Conservation (phyloP, 2,797 vertebrate genomes). For the Anableps anableps region DNA sequence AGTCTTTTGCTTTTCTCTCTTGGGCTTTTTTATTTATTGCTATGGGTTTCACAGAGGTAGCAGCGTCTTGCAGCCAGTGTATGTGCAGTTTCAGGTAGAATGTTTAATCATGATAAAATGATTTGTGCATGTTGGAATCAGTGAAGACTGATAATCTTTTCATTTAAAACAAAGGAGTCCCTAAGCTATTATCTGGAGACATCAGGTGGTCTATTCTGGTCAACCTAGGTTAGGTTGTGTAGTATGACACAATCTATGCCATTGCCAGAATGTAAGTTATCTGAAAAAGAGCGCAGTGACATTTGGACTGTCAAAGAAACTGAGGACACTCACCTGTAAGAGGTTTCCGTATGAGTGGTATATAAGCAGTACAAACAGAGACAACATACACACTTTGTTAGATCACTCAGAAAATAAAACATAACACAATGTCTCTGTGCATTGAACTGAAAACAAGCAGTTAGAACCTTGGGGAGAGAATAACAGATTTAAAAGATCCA, state of each 20-base stretch:
- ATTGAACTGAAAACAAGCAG: neutral
- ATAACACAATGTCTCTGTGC: neutral
- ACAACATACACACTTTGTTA: constrained; percentile 8
- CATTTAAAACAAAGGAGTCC: neutral
- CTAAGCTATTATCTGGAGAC: neutral
- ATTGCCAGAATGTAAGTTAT: too few species aligned
- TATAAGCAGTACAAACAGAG: constrained; percentile 19
- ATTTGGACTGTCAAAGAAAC: neutral
- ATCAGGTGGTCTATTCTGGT: neutral
- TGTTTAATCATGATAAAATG: too few species aligned
- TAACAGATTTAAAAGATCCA: neutral
- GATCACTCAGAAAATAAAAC: neutral
- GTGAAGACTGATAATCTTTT: neutral
- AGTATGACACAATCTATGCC: too few species aligned
- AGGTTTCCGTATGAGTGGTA: constrained; percentile 13
- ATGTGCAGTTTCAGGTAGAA: too few species aligned
- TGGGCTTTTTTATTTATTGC: too few species aligned
- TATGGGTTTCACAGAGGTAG: too few species aligned
- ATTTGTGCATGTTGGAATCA: too few species aligned
- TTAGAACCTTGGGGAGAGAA: neutral
- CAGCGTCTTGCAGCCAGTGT: too few species aligned
- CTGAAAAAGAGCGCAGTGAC: neutral
- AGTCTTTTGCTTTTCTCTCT: too few species aligned
- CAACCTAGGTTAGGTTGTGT: too few species aligned
- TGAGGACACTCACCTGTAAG: constrained; percentile 57